Conservation (phyloP, 2,888 invertebrate genomes). For the Scaeva pyrastri region DNA sequence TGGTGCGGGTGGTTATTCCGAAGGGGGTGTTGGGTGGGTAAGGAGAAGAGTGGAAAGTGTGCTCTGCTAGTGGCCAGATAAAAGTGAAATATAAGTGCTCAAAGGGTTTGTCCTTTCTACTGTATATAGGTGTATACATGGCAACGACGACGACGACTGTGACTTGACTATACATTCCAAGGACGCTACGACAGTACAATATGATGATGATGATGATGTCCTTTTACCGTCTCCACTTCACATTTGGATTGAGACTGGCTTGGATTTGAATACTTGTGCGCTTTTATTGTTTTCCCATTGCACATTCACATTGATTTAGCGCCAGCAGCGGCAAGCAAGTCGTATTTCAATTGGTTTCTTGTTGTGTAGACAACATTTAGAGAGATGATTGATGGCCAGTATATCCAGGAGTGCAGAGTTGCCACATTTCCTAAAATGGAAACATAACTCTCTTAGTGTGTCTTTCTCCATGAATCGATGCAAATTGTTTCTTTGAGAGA, state of each 20-base stretch:
- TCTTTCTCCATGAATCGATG: too few relatives aligned
- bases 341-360: constrained; percentile 36
- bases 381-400: constrained; percentile 39
- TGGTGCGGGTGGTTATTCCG: neutral
- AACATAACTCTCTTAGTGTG: too few relatives aligned
- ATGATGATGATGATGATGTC: constrained; percentile 1
- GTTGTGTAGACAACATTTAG: constrained; percentile 2
- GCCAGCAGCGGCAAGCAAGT: constrained; percentile 1
- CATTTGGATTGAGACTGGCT: neutral
- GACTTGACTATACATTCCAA: too few relatives aligned
- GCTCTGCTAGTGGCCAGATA: constrained; percentile 34
- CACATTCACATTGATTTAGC: neutral
- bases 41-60: neutral
- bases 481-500: too few relatives aligned
- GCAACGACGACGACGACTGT: neutral
- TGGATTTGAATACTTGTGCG: constrained; percentile 21
- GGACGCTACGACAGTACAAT: too few relatives aligned
- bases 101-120: constrained; percentile 26
- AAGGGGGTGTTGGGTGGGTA: neutral
- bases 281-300: constrained; percentile 42
- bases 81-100: constrained; percentile 45
- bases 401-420: neutral
- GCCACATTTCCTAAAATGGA: neutral
- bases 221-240: neutral
- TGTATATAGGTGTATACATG: neutral